phyloP scores from a whole-genome alignment of 2,888 invertebrate species.

The Drosophila cracens region DNA sequence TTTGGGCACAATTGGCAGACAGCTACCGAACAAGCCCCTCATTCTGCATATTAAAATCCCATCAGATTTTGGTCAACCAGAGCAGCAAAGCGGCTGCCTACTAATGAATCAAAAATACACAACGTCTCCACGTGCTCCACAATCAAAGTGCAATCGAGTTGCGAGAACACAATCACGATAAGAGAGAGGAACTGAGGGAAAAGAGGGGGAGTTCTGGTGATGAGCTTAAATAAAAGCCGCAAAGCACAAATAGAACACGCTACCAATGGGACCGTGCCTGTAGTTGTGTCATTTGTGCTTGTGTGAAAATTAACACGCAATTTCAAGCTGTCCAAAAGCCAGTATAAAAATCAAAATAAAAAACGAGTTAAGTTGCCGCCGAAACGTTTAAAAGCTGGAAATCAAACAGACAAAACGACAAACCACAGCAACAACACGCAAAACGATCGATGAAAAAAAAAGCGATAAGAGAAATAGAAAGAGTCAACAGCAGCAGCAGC shows the following conservation, averaged over 20 bases:
- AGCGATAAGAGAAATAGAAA: conserved; percentile 57
- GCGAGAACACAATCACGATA: conserved; percentile 47
- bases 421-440: conserved; percentile 50
- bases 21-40: conserved; percentile 15
- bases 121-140: conserved; percentile 44
- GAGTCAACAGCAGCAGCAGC: conserved; percentile 15
- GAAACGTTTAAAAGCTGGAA: conserved; percentile 68
- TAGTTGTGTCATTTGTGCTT: conserved; percentile 40
- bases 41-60: conserved; percentile 10
- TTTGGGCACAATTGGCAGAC: conserved; percentile 58
- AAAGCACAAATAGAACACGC: conserved; percentile 64
- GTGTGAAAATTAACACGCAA: conserved; percentile 81
- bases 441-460: conserved; percentile 74
- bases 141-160: conserved; percentile 73
- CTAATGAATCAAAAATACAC: conserved; percentile 68
- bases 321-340: conserved; percentile 62
- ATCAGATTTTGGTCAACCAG: conserved; percentile 47
- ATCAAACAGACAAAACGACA: conserved; percentile 64
- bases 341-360: conserved; percentile 57
- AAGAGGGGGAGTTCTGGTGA: not conserved
- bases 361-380: conserved; percentile 61
- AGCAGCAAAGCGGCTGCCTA: conserved; percentile 46
- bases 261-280: conserved; percentile 45
- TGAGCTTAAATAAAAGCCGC: conserved; percentile 57
- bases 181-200: not conserved